Evolutionary conservation across 2,888 invertebrate species (phyloP).

Genomic region (Craniophora ligustri): DNA sequence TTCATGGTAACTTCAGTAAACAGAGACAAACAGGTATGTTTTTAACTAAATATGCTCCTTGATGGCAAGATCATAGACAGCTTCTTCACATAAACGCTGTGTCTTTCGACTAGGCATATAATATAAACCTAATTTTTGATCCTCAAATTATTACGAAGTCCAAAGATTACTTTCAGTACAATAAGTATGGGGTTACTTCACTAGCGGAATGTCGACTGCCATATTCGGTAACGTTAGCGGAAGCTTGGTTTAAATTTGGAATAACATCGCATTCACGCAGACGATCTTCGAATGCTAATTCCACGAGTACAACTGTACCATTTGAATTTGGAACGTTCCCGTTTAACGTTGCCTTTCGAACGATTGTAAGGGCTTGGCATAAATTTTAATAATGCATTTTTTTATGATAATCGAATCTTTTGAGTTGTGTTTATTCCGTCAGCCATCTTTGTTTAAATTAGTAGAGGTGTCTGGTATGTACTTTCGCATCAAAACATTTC

Average conservation of each 20-base stretch:
- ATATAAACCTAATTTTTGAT: too few species aligned
- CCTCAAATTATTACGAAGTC: neutral
- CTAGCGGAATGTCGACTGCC: conserved; percentile 57
- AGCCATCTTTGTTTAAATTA: too few species aligned
- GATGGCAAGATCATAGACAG: too few species aligned
- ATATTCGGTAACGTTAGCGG: conserved; percentile 68
- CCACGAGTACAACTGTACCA: conserved; percentile 54
- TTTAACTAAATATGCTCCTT: too few species aligned
- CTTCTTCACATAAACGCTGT: too few species aligned
- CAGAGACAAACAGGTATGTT: too few species aligned
- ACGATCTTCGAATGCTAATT: conserved; percentile 72
- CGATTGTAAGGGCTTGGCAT: conserved; percentile 3
- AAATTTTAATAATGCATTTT: neutral
- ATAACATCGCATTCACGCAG: conserved; percentile 66
- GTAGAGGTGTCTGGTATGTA: too few species aligned
- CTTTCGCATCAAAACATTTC: too few species aligned
- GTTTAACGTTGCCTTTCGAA: conserved; percentile 51
- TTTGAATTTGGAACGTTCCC: conserved; percentile 54
- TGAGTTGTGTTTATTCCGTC: too few species aligned
- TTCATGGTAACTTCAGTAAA: too few species aligned
- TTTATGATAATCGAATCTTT: too few species aligned
- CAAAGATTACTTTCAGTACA: conserved; percentile 6
- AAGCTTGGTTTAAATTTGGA: conserved; percentile 75
- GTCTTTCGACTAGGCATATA: too few species aligned
- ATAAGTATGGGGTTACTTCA: conserved; percentile 35